phyloP scores from a whole-genome alignment of 2,113 vertebrate genomes.

The Rhinichthys klamathensis region DNA sequence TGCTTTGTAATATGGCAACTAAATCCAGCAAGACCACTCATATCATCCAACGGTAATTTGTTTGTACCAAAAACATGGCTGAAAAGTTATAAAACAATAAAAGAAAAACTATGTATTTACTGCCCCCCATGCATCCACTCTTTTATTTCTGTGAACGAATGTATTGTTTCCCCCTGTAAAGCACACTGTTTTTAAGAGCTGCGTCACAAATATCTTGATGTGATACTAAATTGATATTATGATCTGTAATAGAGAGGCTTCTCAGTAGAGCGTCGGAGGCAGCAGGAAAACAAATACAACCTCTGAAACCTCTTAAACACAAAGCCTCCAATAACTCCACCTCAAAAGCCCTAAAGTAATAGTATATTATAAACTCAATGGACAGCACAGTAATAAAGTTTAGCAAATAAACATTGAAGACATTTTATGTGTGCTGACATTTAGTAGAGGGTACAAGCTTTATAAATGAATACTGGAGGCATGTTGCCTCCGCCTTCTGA shows the following conservation, averaged over 20 bases:
- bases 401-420: conserved; percentile 1
- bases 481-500: background rate
- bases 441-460: background rate
- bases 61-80: background rate
- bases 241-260: background rate
- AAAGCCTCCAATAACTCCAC: conserved; percentile 1
- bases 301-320: conserved; percentile 13
- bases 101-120: no score
- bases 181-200: background rate
- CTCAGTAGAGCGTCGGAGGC: background rate
- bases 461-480: background rate
- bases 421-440: conserved; percentile 23
- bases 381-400: conserved; percentile 10
- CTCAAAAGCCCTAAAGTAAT: conserved; percentile 10
- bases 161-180: background rate
- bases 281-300: background rate
- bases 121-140: background rate
- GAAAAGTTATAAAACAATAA: background rate
- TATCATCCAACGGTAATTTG: background rate
- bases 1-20: background rate
- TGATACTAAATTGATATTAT: background rate
- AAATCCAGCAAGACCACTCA: background rate
- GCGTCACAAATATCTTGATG: background rate
- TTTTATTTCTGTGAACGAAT: background rate
- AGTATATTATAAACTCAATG: background rate